phyloP scores from a whole-genome alignment of 2,113 vertebrate genomes.

The Butorides virescens region DNA sequence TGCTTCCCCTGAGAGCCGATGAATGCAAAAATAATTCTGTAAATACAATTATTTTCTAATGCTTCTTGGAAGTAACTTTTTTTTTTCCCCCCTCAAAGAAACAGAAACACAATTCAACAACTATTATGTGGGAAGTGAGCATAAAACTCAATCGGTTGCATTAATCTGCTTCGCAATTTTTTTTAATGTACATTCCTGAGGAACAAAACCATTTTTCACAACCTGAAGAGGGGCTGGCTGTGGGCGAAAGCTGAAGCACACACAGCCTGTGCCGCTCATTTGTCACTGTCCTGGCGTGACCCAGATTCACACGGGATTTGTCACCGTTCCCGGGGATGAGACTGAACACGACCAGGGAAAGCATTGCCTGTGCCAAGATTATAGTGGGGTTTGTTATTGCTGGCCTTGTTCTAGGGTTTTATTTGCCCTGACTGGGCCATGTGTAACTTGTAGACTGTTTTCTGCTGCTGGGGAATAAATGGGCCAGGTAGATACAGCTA shows the following conservation, averaged over 20 bases:
- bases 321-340: background rate
- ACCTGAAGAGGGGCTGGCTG: background rate
- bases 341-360: background rate
- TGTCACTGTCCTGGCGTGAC: background rate
- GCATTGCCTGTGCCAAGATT: fast-evolving
- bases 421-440: background rate
- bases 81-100: background rate
- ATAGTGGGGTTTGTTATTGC: background rate
- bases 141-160: background rate
- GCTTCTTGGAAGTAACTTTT: background rate
- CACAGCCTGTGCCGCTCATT: background rate
- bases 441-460: background rate
- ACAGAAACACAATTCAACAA: background rate
- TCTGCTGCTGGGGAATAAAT: background rate
- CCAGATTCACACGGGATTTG: background rate
- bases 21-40: background rate
- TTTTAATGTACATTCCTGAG: background rate
- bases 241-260: background rate
- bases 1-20: background rate
- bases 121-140: background rate
- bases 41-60: background rate
- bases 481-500: background rate
- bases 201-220: background rate
- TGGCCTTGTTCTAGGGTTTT: background rate
- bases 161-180: background rate